phyloP scores from a whole-genome alignment of 2,113 vertebrate genomes.

The Eupsittula cactorum region DNA sequence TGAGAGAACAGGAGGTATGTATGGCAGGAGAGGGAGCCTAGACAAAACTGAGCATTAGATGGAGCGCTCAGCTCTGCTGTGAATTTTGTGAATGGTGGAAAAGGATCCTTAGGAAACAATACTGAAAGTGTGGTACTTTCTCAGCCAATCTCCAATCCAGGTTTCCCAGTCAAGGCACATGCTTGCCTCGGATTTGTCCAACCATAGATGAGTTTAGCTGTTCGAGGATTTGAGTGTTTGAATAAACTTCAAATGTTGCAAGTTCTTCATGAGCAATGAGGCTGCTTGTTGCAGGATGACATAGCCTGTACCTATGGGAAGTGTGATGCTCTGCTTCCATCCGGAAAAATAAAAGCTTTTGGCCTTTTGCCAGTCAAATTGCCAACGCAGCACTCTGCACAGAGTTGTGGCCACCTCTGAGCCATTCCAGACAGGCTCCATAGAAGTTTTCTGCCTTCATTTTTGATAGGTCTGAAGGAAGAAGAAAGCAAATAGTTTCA shows the following conservation, averaged over 20 bases:
- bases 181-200: background rate
- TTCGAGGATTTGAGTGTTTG: background rate
- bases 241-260: background rate
- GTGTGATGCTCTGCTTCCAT: background rate
- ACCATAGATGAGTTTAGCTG: background rate
- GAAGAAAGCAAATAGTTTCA: background rate
- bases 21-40: background rate
- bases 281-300: background rate
- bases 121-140: background rate
- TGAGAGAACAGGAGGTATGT: background rate
- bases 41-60: background rate
- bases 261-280: background rate
- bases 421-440: background rate
- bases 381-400: background rate
- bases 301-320: background rate
- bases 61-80: background rate
- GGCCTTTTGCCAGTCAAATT: background rate
- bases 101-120: background rate
- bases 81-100: background rate
- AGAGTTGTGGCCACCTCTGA: background rate
- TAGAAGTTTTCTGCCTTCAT: background rate
- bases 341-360: background rate
- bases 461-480: background rate
- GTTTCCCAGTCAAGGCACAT: background rate
- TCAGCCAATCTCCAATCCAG: background rate